Conservation (phyloP, 2,113 vertebrate genomes). For the Coptodon rendalli region DNA sequence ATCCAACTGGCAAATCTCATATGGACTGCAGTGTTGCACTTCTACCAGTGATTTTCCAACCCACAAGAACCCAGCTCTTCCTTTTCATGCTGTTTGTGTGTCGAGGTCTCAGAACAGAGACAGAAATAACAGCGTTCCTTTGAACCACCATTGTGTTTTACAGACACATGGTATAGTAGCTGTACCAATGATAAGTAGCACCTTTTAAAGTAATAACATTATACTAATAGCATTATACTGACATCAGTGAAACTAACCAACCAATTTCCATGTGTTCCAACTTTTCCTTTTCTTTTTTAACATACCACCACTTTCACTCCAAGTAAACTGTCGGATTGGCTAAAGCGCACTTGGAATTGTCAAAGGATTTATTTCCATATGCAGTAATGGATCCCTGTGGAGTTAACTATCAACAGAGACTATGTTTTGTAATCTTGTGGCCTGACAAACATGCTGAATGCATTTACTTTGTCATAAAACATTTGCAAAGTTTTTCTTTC, state of each 20-base stretch:
- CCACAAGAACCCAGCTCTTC: background rate
- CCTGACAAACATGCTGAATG: background rate
- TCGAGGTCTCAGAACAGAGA: background rate
- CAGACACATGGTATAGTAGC: background rate
- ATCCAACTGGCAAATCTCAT: background rate
- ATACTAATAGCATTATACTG: background rate
- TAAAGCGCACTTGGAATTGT: background rate
- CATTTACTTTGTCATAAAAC: background rate
- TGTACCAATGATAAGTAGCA: background rate
- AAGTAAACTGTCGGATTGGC: background rate
- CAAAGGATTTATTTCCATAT: background rate
- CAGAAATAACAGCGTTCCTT: background rate
- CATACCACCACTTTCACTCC: background rate
- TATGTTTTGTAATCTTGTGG: background rate
- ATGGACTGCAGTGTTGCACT: background rate
- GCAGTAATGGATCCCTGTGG: background rate
- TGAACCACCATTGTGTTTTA: background rate
- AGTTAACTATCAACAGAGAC: background rate
- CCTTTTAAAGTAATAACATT: background rate
- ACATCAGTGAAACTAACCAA: background rate
- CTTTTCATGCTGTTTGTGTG: background rate
- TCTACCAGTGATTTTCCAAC: background rate
- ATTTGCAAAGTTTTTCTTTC: background rate
- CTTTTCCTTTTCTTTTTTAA: background rate
- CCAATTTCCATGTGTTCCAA: background rate